Percentiles rank a stretch among this genome's conserved stretches.
phyloP scores from a whole-genome alignment of 2,113 vertebrate genomes.

The Brevimyrus niger region DNA sequence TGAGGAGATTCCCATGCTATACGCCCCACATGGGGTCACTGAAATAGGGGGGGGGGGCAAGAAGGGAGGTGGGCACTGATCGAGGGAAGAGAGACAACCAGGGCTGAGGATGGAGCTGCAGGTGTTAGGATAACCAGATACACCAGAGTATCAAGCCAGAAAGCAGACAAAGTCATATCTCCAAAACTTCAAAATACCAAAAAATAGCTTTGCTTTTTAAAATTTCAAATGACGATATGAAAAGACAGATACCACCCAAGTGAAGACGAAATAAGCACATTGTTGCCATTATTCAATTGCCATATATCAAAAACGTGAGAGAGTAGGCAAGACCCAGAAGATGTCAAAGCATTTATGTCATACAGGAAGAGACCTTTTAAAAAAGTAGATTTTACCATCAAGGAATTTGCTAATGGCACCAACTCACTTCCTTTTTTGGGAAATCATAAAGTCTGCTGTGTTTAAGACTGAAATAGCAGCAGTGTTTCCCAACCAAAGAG shows the following conservation, averaged over 20 bases:
- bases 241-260: neutral
- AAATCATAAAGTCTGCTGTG: neutral
- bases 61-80: neutral
- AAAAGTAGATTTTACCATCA: neutral
- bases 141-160: neutral
- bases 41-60: neutral
- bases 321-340: neutral
- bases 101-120: neutral
- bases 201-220: neutral
- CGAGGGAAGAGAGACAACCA: neutral
- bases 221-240: neutral
- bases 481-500: neutral
- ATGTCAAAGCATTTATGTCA: neutral
- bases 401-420: neutral
- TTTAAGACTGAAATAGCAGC: neutral
- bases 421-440: neutral
- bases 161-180: neutral
- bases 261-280: neutral
- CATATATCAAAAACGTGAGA: neutral
- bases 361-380: neutral
- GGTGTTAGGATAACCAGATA: neutral
- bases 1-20: neutral
- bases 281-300: neutral
- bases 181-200: neutral
- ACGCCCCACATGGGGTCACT: neutral